Evolutionary conservation across 2,113 vertebrate genomes (phyloP), one percentile per base, ranked within the genome.

Genomic region (Oncorhynchus keta): DNA sequence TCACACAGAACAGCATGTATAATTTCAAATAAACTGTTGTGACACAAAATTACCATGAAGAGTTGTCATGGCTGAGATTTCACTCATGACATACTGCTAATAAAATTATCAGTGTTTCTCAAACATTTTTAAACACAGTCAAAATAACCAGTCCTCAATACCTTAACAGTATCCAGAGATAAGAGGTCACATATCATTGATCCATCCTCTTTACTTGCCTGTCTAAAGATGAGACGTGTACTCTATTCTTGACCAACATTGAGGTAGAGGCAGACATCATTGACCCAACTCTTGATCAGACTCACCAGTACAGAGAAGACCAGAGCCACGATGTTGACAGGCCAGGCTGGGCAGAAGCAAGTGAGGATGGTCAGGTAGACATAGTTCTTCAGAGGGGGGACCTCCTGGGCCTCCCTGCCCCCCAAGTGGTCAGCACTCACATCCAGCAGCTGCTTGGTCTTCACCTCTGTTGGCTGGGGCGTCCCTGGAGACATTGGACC

Each of bases 301-400:
- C 95, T 95, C 84, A 97, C 95, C 95, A 96, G 91, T 79, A 97
- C 80, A 61, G 95, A 94, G 81, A 95, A 96, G 70, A 94, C 93
- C 83, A 97, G 92, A 16, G 92, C 94, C 81, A 96, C 94, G 61
- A 96, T 95, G 81, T 96, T 97, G 88, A 97, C 32, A 82, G 94
- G 95, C 91, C 95, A 95, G 8, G 94, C 93, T 1, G 95, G 95
- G 75, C 95, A 96, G 83, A 96, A 96, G 67, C 95, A 96, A 57
- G 95, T 73, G 86, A 95, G 81, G 83, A 97, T 94, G 88, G 94
- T 91, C 83, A 96, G 93, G 74, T 93, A 87, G 85, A 97, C 88
- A 89, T 94, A 95, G 87, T 79, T 94, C 82, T 84, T 88, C 79
- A 94, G 92, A 68, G 81, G 89, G 39, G 86, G 91, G 30, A 80